These are phyloP conservation scores for Blera fallax DNA, from an alignment of 2,888 invertebrate genomes.

Conservation along the genomic window DNA sequence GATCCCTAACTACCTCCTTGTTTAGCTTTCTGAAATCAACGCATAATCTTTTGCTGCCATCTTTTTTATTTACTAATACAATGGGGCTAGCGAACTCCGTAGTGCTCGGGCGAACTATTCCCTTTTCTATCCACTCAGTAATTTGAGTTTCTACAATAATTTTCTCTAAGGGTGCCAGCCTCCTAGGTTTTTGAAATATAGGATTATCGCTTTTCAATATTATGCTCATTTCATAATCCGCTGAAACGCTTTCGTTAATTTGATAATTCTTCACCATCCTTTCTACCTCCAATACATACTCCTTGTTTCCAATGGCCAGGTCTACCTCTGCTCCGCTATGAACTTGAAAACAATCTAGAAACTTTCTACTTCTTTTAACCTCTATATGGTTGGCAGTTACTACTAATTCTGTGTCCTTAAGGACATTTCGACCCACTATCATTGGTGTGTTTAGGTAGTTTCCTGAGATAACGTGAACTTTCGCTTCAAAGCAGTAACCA, in stretches of 20 bases:
- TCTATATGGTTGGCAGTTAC: not conserved
- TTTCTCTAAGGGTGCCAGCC: not conserved
- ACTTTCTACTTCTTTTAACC: not conserved
- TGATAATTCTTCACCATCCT: not conserved
- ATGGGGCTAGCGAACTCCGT: constrained; percentile 75
- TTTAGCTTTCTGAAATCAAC: constrained; percentile 69
- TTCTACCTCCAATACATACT: not conserved
- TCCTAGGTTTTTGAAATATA: not conserved
- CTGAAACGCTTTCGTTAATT: not conserved
- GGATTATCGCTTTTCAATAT: not conserved
- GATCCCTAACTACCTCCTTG: constrained; percentile 58
- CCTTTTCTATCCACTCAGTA: constrained; percentile 74
- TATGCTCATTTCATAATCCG: not conserved
- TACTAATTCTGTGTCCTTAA: not conserved
- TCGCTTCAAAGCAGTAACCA: not conserved
- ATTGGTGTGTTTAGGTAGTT: not conserved
- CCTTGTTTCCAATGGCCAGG: not conserved
- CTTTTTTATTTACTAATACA: constrained; percentile 59
- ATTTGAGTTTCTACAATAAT: constrained; percentile 74
- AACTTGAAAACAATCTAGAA: not conserved
- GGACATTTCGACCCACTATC: not conserved
- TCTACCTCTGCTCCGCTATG: not conserved
- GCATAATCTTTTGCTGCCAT: constrained; percentile 57
- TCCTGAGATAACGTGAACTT: not conserved
- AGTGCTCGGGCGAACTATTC: constrained; percentile 74